Base-by-base conservation (phyloP, 2,797 vertebrate species). In the Scolopax bukidnonensis region DNA sequence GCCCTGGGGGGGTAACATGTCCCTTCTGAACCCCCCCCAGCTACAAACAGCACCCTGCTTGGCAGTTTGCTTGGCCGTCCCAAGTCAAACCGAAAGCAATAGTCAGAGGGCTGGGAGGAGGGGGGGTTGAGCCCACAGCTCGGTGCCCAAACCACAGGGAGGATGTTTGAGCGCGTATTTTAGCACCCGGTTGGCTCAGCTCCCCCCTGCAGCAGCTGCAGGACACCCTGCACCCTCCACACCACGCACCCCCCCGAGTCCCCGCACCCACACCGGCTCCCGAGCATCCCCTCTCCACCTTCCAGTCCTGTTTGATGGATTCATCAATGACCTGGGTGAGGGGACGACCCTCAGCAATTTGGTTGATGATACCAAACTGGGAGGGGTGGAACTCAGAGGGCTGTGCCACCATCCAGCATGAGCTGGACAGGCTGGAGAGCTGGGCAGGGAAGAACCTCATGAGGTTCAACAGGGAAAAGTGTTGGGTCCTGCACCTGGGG, bases 201-300 rank as follows among this genome's bases (percentile, higher is more conserved):
- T 38, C 79, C 20, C 23, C 57, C 6, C 51, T 17, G 1, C 28
- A 4, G 5, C 50, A 38, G n/a, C 43, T 3, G 2, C 50, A 5
- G 45, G 56, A 6, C 53, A 24, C 5, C 2, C n/a, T 3, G 11
- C 4, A 1, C 47, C 45, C 38, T 12, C 60, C 13, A 6, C 0
- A 2, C 3, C 2, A 43, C 1, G 47, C 15, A 8, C 27, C 41
- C 10, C 19, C 40, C 51, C 17, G 38, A 20, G 25, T 11, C 36
- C 41, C 50, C 17, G 57, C 71, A 23, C 23, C 1, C 1, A 12
- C 1, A 1, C 47, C 2, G 0, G 79, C 71, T 77, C 43, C 53
- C 1, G 1, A 36, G 30, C 83, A 32, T 3, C n/a, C 45, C 38
- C 25, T 21, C 63, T 23, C 38, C 18, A 3, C 83, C 45, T 41